Evolutionary conservation across 2,113 vertebrate genomes (phyloP).

Genomic region (Tinamus guttatus): DNA sequence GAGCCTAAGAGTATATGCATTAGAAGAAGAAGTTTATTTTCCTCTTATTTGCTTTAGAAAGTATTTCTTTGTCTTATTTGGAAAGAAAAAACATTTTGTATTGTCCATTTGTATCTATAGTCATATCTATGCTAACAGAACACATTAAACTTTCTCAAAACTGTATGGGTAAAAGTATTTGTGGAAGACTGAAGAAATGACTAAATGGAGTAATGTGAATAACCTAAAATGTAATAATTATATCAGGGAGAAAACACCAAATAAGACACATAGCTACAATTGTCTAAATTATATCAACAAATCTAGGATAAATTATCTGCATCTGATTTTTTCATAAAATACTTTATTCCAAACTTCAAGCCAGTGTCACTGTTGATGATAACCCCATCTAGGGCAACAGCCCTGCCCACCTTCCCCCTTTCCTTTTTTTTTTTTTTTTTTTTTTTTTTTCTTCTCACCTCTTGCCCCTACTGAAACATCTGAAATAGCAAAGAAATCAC

Average conservation of each 20-base stretch:
- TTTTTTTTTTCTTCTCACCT: too few relatives aligned
- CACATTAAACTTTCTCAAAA: neutral
- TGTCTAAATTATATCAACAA: neutral
- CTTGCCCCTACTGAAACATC: neutral
- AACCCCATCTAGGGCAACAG: neutral
- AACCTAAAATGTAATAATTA: neutral
- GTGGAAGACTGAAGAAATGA: neutral
- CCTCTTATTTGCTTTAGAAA: neutral
- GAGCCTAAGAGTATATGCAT: neutral
- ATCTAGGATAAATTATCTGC: neutral
- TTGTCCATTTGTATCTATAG: rapidly evolving
- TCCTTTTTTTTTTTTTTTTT: neutral
- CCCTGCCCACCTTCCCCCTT: too few relatives aligned
- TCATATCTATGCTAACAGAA: neutral
- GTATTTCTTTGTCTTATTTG: neutral
- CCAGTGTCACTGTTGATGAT: neutral
- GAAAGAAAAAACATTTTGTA: neutral
- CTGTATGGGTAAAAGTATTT: neutral
- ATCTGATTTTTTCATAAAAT: neutral
- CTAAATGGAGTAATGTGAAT: neutral
- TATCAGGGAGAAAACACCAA: neutral
- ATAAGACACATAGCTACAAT: neutral
- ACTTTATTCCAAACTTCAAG: neutral
- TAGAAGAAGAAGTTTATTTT: neutral
- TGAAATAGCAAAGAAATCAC: neutral